Base-by-base conservation (phyloP, 2,797 vertebrate species). In the Parauchenoglanis punctatus region DNA sequence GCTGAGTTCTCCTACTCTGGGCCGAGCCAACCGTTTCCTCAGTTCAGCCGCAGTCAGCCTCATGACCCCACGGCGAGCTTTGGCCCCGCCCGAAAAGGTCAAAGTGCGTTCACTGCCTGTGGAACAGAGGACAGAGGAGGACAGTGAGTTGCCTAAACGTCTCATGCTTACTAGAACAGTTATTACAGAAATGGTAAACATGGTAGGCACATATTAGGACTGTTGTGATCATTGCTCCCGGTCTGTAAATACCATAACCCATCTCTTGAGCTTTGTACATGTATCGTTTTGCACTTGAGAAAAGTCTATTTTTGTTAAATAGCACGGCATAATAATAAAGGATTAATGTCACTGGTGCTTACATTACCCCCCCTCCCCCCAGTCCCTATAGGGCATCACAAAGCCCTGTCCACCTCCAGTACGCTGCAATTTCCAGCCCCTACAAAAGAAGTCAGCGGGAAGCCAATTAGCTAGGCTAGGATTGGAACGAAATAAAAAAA, bases 1-100 rank as follows among this genome's bases (percentile, higher is more conserved):
- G 98, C 93, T 99, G 89, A 99, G 98, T 90, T 99, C 98, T 44
- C 98, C 98, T 1, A 99, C 98, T 0, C 90, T 99, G 92, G 98
- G 98, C 56, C 96, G 98, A 84, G 97, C 98, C 85, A 99, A 99
- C 88, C 97, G 98, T 28, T 99, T 99, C 91, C 95, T 99, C 87
- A 99, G 98, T 95, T 98, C 98, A 0, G 98, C 98, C 0, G 97
- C 98, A 0, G 97, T 99, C 92, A 99, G 97, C 89, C 97, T 99
- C 87, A 99, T 99, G 98, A 99, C 96, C 67, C 98, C 98, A 0
- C 95, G 98, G 12, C 94, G 98, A 89, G 97, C 98, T 8, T 94
- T 98, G 10, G 96, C 95, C 0, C 87, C 95, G 40, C 95, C 96
- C 0, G 98, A 99, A 92, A 99, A 98, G 91, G 96, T 99, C 86